phyloP scores from a whole-genome alignment of 1,140 invertebrate species.

The Harpegnathos saltator region DNA sequence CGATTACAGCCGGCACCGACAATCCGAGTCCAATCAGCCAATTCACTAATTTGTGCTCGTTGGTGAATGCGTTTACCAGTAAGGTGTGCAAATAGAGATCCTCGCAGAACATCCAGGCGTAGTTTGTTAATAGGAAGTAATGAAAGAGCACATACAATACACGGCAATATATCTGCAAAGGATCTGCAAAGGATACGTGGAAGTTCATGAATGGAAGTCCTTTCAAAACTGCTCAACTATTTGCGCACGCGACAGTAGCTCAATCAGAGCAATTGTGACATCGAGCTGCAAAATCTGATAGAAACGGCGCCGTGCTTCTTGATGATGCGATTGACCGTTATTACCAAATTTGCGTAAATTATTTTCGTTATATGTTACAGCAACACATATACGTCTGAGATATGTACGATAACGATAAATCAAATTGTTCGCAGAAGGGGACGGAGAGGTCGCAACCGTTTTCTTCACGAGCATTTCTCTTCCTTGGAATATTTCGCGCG shows the following conservation, averaged over 20 bases:
- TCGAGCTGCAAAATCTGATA: conserved; percentile 12
- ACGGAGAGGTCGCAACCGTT: no score
- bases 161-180: conserved; percentile 91
- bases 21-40: conserved; percentile 95
- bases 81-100: conserved; percentile 97
- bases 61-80: conserved; percentile 95
- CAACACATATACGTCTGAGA: no score
- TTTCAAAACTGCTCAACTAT: neutral
- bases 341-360: no score
- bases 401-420: no score
- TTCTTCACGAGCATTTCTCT: no score
- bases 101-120: conserved; percentile 98
- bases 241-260: neutral
- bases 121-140: conserved; percentile 96
- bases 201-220: neutral
- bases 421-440: no score
- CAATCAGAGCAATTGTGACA: conserved; percentile 7
- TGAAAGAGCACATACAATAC: conserved; percentile 93
- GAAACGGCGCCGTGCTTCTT: neutral
- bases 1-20: conserved; percentile 91
- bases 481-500: no score
- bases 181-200: no score
- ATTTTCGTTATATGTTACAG: neutral
- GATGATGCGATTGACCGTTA: neutral
- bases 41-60: conserved; percentile 93